Conservation (phyloP, 2,797 vertebrate genomes). For the Holocentrus rufus region DNA sequence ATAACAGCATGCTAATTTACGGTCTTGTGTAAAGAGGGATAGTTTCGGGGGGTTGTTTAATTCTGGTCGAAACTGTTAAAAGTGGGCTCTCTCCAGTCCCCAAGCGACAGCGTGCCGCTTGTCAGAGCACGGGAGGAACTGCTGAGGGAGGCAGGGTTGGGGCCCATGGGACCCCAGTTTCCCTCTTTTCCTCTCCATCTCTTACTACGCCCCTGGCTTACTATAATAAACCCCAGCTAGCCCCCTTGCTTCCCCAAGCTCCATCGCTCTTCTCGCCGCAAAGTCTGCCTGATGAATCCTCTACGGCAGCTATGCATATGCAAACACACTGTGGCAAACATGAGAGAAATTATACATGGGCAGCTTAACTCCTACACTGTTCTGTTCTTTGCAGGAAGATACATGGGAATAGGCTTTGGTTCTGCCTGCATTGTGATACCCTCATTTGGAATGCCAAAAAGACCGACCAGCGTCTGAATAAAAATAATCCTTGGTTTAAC, state of each 20-base stretch:
- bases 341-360: slow-evolving; percentile 37
- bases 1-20: slow-evolving; percentile 69
- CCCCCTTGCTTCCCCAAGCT: slow-evolving; percentile 26
- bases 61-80: slow-evolving; percentile 38
- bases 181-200: slow-evolving; percentile 42
- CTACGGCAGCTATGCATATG: slow-evolving; percentile 45
- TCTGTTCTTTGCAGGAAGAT: slow-evolving; percentile 38
- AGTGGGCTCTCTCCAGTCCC: slow-evolving; percentile 47
- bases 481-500: slow-evolving; percentile 59
- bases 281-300: slow-evolving; percentile 55
- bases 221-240: slow-evolving; percentile 66
- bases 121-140: slow-evolving; percentile 58
- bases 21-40: slow-evolving; percentile 59
- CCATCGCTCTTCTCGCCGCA: slow-evolving; percentile 35
- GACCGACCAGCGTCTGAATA: slow-evolving; percentile 54
- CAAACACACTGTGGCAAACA: slow-evolving; percentile 48
- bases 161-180: slow-evolving; percentile 59
- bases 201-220: slow-evolving; percentile 53
- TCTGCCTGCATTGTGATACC: slow-evolving; percentile 49
- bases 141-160: slow-evolving; percentile 66
- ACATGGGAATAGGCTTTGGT: slow-evolving; percentile 22
- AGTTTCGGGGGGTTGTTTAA: slow-evolving; percentile 62
- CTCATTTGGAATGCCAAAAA: slow-evolving; percentile 59
- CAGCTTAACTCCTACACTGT: slow-evolving; percentile 53
- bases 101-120: slow-evolving; percentile 47